These are phyloP conservation scores for Rallus limicola DNA, from an alignment of 2,113 vertebrate genomes.

Conservation along the genomic window DNA sequence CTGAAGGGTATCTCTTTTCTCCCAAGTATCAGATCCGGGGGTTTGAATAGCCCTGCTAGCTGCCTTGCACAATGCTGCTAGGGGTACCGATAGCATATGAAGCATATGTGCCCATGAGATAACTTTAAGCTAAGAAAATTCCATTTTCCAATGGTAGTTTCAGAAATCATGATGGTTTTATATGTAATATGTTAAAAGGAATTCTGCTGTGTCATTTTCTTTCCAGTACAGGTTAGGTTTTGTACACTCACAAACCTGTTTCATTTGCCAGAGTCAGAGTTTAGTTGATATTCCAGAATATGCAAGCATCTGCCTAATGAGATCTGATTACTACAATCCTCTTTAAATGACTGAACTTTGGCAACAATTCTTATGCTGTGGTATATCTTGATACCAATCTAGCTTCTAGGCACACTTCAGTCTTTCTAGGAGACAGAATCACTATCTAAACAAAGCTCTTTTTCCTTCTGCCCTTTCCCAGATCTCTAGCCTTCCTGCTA, in stretches of 20 bases:
- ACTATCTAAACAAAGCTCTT: not conserved
- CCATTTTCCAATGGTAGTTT: not conserved
- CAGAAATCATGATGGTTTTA: not conserved
- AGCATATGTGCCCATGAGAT: not conserved
- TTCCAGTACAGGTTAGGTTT: not conserved
- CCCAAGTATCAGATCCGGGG: not conserved
- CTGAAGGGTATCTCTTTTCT: not conserved
- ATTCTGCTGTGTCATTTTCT: not conserved
- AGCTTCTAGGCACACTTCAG: not conserved
- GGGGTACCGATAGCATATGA: not conserved
- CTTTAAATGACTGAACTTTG: constrained; percentile 5
- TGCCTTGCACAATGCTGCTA: not conserved
- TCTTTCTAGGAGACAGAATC: not conserved
- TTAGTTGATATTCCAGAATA: not conserved
- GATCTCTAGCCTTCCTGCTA: not conserved
- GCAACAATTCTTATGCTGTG: constrained; percentile 7
- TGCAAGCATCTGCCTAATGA: constrained; percentile 29
- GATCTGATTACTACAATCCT: not conserved
- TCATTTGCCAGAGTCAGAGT: not conserved
- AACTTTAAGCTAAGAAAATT: not conserved
- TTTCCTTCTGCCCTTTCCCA: not conserved
- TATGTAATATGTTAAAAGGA: not conserved
- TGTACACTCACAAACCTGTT: not conserved
- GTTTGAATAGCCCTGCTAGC: not conserved
- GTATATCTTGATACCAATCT: constrained; percentile 22